A percentile compares a stretch with the other conserved stretches of the same genome.
phyloP scores from a whole-genome alignment of 37 sponge, comb jelly and placozoan species.

The Beroe forskalii region DNA sequence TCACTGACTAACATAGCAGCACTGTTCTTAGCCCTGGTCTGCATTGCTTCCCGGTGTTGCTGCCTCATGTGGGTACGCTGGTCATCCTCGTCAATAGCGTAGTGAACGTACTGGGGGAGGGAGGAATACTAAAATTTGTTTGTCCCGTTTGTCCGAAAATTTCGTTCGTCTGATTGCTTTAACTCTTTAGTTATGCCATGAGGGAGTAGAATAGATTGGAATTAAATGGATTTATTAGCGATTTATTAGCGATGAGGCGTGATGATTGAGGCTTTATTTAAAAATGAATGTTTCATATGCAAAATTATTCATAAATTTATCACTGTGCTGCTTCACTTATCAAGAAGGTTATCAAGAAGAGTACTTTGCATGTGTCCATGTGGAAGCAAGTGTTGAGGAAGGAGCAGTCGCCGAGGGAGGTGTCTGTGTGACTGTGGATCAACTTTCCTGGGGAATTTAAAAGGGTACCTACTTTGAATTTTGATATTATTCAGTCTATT shows the following conservation, averaged over 20 bases:
- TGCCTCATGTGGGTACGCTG: constrained; percentile 31
- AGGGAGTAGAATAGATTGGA: too few relatives aligned
- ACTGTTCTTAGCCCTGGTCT: constrained; percentile 51
- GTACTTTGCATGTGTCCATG: constrained; percentile 87
- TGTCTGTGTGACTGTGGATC: constrained; percentile 87
- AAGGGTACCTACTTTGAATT: too few relatives aligned
- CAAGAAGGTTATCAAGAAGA: background rate
- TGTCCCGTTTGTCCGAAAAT: background rate
- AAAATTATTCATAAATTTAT: too few relatives aligned
- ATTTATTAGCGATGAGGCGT: too few relatives aligned
- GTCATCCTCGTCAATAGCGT: constrained; percentile 76
- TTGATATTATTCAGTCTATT: too few relatives aligned
- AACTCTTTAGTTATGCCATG: too few relatives aligned
- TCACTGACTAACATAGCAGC: constrained; percentile 62
- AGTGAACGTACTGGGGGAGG: constrained; percentile 81
- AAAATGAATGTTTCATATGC: too few relatives aligned
- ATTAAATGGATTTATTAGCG: too few relatives aligned
- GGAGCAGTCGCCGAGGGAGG: constrained; percentile 91
- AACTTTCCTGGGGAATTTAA: constrained; percentile 69
- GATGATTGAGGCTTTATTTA: too few relatives aligned
- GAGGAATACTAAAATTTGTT: background rate
- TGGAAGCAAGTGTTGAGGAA: constrained; percentile 98
- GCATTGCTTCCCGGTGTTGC: background rate
- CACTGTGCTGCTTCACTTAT: too few relatives aligned
- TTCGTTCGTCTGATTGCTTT: background rate